Percentiles rank a stretch among this genome's conserved stretches.
These are phyloP conservation scores for Polypedilum pembai DNA, from an alignment of 1,140 invertebrate species.

Conservation along the genomic window DNA sequence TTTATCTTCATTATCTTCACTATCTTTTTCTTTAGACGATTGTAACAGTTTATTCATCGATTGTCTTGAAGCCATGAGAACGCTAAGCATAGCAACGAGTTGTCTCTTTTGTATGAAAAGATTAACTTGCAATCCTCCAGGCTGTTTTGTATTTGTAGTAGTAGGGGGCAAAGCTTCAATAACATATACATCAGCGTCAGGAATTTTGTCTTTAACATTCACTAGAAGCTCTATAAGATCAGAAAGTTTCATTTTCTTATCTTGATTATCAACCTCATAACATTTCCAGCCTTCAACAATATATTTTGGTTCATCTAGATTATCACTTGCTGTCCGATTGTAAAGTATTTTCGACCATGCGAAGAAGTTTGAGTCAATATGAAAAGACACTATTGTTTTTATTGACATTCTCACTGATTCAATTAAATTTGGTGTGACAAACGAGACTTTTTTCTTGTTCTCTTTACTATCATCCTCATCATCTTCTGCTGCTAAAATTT, in stretches of 20 bases:
- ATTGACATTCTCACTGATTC: conserved; percentile 22
- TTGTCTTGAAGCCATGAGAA: conserved; percentile 1
- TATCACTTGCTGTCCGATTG: conserved; percentile 32
- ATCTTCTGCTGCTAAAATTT: no score
- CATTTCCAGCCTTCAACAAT: neutral
- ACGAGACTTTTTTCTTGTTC: neutral
- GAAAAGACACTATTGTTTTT: conserved; percentile 36
- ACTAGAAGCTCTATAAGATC: conserved; percentile 38
- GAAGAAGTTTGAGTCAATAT: conserved; percentile 38
- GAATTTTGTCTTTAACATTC: conserved; percentile 37
- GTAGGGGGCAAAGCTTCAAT: conserved; percentile 41
- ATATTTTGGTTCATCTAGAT: neutral
- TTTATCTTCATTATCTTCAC: neutral
- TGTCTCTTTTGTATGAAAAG: conserved; percentile 41
- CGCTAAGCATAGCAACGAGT: conserved; percentile 36
- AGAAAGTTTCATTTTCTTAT: conserved; percentile 39
- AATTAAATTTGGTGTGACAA: conserved; percentile 34
- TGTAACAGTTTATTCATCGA: neutral
- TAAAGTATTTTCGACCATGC: conserved; percentile 39
- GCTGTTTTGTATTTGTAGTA: conserved; percentile 35
- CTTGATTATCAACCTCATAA: conserved; percentile 31
- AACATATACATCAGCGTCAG: conserved; percentile 39
- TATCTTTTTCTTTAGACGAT: neutral
- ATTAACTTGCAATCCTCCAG: conserved; percentile 40
- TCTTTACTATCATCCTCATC: no score